phyloP scores from a whole-genome alignment of 2,797 vertebrate genomes.

The Xyrichtys novacula region DNA sequence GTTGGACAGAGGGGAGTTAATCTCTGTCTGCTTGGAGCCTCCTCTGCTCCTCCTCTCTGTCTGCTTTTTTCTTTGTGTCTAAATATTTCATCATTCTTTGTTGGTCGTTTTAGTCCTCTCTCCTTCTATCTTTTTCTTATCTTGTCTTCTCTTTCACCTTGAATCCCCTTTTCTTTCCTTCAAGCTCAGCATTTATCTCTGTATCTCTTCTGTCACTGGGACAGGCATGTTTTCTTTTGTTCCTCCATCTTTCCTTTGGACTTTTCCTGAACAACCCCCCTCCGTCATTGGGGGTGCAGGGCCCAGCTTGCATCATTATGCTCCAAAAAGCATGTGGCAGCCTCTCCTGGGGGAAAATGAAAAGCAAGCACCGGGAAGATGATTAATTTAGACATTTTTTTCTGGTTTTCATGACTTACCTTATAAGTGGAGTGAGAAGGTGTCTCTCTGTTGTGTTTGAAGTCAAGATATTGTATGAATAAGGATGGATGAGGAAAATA shows the following conservation, averaged over 20 bases:
- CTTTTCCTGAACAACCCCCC: slow-evolving; percentile 30
- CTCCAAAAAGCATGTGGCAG: slow-evolving; percentile 73
- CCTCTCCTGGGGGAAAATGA: slow-evolving; percentile 43
- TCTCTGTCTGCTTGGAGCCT: slow-evolving; percentile 66
- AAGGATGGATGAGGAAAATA: not conserved
- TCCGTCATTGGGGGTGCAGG: slow-evolving; percentile 23
- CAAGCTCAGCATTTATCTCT: slow-evolving; percentile 14
- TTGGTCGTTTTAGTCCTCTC: not conserved
- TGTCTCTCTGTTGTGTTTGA: slow-evolving; percentile 32
- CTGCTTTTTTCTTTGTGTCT: slow-evolving; percentile 58
- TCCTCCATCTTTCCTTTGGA: slow-evolving; percentile 33
- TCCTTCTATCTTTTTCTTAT: slow-evolving; percentile 21
- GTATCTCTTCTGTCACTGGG: slow-evolving; percentile 1
- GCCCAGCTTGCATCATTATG: slow-evolving; percentile 61
- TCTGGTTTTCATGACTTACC: slow-evolving; percentile 37
- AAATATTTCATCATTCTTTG: slow-evolving; percentile 66
- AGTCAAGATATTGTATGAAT: slow-evolving; percentile 7
- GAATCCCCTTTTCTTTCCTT: slow-evolving; percentile 14
- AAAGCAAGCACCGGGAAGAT: slow-evolving; percentile 46
- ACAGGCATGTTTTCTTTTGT: slow-evolving; percentile 22
- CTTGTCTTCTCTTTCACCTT: slow-evolving; percentile 44
- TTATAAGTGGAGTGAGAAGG: slow-evolving; percentile 27
- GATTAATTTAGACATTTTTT: slow-evolving; percentile 71
- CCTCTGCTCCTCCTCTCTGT: slow-evolving; percentile 60
- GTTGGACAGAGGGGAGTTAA: slow-evolving; percentile 69